Percentiles rank a stretch among this genome's conserved stretches.
Evolutionary conservation across 2,888 invertebrate genomes (phyloP).

Genomic region (Coremacera marginata): DNA sequence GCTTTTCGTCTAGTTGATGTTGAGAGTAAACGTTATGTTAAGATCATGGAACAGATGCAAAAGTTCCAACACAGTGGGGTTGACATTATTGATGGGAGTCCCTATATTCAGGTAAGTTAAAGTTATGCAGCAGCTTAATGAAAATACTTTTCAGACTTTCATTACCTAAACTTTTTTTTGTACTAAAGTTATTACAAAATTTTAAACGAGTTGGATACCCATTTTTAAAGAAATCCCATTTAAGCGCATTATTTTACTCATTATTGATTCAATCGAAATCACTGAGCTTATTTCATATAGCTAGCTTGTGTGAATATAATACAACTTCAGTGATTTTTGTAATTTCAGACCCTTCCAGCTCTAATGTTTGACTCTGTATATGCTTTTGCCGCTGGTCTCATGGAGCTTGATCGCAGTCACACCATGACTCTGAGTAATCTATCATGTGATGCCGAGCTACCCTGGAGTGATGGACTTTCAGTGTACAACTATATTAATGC

Average conservation of each 20-base stretch:
- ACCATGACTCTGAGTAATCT: conserved; percentile 79
- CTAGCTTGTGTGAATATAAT: no score
- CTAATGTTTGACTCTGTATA: conserved; percentile 89
- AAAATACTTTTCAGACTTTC: no score
- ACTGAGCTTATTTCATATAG: no score
- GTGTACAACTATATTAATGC: conserved; percentile 82
- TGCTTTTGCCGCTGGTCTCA: conserved; percentile 82
- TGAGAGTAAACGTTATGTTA: conserved; percentile 80
- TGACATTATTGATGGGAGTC: conserved; percentile 78
- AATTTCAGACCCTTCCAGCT: conserved; percentile 84
- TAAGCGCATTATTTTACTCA: no score
- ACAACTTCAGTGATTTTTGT: neutral
- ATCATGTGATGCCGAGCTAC: conserved; percentile 84
- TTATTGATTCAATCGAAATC: no score
- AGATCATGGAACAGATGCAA: conserved; percentile 86
- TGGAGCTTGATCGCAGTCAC: conserved; percentile 78
- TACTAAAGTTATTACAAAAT: no score
- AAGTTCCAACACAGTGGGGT: conserved; percentile 86
- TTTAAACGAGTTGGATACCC: no score
- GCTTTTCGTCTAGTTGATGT: conserved; percentile 90
- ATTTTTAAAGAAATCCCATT: no score
- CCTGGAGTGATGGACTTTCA: conserved; percentile 83
- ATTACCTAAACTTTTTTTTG: no score
- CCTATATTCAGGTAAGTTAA: conserved; percentile 75
- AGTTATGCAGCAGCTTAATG: no score